These are phyloP conservation scores for Mimachlamys varia DNA, from an alignment of 2,888 invertebrate genomes.

Conservation along the genomic window DNA sequence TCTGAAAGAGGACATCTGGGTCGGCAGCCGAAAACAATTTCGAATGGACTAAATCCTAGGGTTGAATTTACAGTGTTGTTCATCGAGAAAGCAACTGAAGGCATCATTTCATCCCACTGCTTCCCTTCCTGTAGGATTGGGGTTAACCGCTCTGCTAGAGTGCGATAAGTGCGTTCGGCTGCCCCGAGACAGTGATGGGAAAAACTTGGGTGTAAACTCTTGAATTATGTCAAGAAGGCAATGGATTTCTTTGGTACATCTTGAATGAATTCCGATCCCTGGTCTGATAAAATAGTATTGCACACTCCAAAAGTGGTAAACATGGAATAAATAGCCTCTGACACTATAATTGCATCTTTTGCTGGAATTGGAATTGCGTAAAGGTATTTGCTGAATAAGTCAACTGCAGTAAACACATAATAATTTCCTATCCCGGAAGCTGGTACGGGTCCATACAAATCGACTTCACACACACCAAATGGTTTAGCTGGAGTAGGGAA, in stretches of 20 bases:
- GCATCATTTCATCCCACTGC: constrained; percentile 32
- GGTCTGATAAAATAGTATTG: constrained; percentile 49
- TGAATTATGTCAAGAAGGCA: neutral
- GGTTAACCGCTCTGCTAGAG: constrained; percentile 18
- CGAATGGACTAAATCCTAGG: constrained; percentile 29
- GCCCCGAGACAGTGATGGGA: neutral
- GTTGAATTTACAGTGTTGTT: constrained; percentile 28
- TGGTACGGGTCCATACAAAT: constrained; percentile 50
- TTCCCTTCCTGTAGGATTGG: constrained; percentile 19
- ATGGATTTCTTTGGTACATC: neutral
- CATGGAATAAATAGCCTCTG: constrained; percentile 44
- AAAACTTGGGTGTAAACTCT: neutral
- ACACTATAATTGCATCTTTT: constrained; percentile 52
- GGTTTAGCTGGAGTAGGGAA: constrained; percentile 49
- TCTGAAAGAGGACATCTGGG: too few relatives aligned
- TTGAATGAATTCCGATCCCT: constrained; percentile 51
- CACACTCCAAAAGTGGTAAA: constrained; percentile 53
- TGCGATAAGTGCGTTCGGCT: neutral
- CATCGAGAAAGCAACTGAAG: constrained; percentile 31
- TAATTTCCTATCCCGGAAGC: constrained; percentile 45
- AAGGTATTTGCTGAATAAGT: constrained; percentile 47
- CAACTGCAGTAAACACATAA: constrained; percentile 49
- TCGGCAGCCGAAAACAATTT: neutral
- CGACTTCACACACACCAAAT: constrained; percentile 53
- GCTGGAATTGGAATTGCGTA: constrained; percentile 47